phyloP scores from a whole-genome alignment of 2,113 vertebrate species.

The Felis chaus region DNA sequence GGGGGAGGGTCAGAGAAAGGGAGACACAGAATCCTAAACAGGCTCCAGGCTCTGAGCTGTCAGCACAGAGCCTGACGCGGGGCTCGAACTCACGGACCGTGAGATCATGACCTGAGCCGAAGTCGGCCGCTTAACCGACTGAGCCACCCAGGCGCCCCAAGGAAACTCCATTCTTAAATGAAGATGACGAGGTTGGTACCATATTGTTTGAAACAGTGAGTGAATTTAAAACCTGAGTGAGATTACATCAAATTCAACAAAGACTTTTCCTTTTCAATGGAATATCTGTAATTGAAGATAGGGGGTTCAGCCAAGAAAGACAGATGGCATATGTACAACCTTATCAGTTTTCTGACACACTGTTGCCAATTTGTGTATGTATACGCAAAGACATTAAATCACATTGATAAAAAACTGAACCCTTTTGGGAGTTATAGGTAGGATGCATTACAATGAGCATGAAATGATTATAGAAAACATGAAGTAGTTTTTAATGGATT shows the following conservation, averaged over 20 bases:
- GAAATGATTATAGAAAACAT: not conserved
- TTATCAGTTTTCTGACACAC: slow-evolving; percentile 47
- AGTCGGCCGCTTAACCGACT: too few relatives aligned
- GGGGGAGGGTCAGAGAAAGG: too few relatives aligned
- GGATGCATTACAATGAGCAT: not conserved
- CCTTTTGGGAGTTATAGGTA: not conserved
- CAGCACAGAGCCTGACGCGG: too few relatives aligned
- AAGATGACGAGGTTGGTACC: slow-evolving; percentile 70
- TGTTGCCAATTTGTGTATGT: slow-evolving; percentile 45
- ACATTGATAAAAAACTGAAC: slow-evolving; percentile 11
- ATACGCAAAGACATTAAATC: slow-evolving; percentile 28
- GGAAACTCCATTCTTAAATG: slow-evolving; percentile 57
- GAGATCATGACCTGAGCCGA: too few relatives aligned
- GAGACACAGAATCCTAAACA: too few relatives aligned
- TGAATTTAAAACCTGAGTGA: slow-evolving; percentile 68
- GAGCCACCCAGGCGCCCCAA: too few relatives aligned
- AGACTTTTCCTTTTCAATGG: slow-evolving; percentile 67
- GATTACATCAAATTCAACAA: slow-evolving; percentile 59
- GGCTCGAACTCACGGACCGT: too few relatives aligned
- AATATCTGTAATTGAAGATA: slow-evolving; percentile 61
- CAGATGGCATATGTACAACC: not conserved
- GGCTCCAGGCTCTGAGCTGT: too few relatives aligned
- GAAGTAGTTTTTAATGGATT: not conserved
- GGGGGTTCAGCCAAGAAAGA: not conserved
- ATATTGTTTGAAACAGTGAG: slow-evolving; percentile 55